phyloP scores from a whole-genome alignment of 1,140 invertebrate species.

The Uloborus diversus region DNA sequence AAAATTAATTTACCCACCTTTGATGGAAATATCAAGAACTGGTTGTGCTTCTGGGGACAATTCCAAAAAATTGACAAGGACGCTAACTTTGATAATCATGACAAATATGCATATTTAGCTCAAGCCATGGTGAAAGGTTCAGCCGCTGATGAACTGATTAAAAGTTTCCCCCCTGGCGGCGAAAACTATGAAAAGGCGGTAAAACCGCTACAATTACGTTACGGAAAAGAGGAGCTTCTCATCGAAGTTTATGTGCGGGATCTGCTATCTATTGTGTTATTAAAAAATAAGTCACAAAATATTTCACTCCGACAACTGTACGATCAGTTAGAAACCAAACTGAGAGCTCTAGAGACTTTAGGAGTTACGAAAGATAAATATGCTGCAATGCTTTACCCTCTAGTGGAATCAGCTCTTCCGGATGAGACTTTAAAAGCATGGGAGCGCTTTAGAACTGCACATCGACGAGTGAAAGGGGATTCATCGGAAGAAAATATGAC shows the following conservation, averaged over 20 bases:
- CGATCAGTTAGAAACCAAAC: slow-evolving; percentile 61
- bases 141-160: slow-evolving; percentile 26
- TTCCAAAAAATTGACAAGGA: slow-evolving; percentile 14
- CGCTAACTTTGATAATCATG: background rate
- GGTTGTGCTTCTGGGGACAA: background rate
- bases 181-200: background rate
- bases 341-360: slow-evolving; percentile 60
- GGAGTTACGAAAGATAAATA: slow-evolving; percentile 61
- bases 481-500: background rate
- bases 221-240: slow-evolving; percentile 52
- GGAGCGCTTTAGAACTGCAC: background rate
- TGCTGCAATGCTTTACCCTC: slow-evolving; percentile 60
- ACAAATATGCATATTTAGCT: slow-evolving; percentile 8
- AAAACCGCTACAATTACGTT: slow-evolving; percentile 25
- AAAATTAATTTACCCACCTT: slow-evolving; percentile 5
- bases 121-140: slow-evolving; percentile 1
- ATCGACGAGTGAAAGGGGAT: background rate
- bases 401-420: slow-evolving; percentile 60
- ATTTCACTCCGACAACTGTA: slow-evolving; percentile 7
- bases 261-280: background rate
- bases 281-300: background rate
- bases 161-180: background rate
- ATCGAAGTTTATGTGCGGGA: slow-evolving; percentile 57
- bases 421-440: slow-evolving; percentile 11
- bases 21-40: background rate